phyloP scores from a whole-genome alignment of 2,113 vertebrate genomes.

The human region DNA sequence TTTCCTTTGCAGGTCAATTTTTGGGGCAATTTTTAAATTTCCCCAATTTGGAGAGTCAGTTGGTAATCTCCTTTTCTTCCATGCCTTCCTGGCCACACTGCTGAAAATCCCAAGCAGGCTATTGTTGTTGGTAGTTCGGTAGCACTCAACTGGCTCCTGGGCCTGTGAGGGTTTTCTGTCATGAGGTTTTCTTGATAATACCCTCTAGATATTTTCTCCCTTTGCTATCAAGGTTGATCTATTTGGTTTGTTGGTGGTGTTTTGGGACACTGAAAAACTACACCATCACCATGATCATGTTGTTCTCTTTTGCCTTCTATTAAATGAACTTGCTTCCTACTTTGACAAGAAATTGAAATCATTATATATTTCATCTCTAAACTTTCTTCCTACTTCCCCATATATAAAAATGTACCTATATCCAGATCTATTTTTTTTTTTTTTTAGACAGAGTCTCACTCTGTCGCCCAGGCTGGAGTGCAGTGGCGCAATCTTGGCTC shows the following conservation, averaged over 20 bases:
- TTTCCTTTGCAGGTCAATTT: background rate
- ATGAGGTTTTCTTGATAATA: background rate
- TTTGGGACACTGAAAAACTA: background rate
- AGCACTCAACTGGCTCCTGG: background rate
- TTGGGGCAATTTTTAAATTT: background rate
- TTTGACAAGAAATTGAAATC: background rate
- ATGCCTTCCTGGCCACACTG: background rate
- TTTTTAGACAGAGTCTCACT: too few species aligned
- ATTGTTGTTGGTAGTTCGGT: background rate
- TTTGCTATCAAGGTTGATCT: background rate
- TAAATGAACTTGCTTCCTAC: background rate
- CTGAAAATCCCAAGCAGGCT: background rate
- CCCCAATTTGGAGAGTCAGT: background rate
- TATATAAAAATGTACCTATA: background rate
- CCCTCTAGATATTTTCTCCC: background rate
- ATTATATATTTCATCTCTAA: background rate
- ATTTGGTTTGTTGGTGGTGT: background rate
- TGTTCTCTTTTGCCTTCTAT: background rate
- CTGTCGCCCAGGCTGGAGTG: too few species aligned
- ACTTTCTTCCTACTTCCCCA: background rate
- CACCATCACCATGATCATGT: background rate
- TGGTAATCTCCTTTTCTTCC: background rate
- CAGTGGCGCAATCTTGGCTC: fast-evolving
- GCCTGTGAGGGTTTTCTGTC: background rate
- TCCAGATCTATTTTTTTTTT: background rate